Conservation (phyloP, 2,888 invertebrate genomes). For the Hyposoter didymator region DNA sequence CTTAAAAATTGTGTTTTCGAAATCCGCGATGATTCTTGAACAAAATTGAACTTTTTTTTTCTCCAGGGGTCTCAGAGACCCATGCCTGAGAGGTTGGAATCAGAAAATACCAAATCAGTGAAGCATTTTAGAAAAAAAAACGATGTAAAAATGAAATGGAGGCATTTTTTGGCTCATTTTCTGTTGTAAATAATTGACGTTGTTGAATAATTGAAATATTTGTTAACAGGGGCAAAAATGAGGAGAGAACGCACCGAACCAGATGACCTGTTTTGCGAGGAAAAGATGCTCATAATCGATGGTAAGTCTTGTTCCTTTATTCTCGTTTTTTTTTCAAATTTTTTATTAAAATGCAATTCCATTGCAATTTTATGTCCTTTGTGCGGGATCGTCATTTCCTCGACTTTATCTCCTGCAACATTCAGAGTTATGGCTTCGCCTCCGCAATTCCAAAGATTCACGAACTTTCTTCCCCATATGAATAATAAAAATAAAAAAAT, state of each 20-base stretch:
- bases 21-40: too few relatives aligned
- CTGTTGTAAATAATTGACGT: background rate
- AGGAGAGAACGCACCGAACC: slow-evolving; percentile 81
- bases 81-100: background rate
- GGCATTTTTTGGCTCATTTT: background rate
- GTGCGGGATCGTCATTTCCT: slow-evolving; percentile 2
- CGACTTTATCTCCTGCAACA: background rate
- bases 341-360: background rate
- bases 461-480: slow-evolving; percentile 13
- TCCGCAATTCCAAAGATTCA: slow-evolving; percentile 47
- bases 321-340: background rate
- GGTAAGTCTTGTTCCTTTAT: slow-evolving; percentile 75
- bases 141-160: background rate
- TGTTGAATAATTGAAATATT: background rate
- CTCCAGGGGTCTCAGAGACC: background rate
- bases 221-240: slow-evolving; percentile 79
- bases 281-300: slow-evolving; percentile 83
- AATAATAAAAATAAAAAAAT: background rate
- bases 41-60: background rate
- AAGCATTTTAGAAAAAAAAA: background rate
- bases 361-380: background rate
- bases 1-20: too few relatives aligned
- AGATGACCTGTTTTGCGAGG: slow-evolving; percentile 83
- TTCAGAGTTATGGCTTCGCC: slow-evolving; percentile 28
- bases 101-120: background rate